Base-by-base conservation (phyloP, 2,888 invertebrate species). In the Watsonalla binaria region DNA sequence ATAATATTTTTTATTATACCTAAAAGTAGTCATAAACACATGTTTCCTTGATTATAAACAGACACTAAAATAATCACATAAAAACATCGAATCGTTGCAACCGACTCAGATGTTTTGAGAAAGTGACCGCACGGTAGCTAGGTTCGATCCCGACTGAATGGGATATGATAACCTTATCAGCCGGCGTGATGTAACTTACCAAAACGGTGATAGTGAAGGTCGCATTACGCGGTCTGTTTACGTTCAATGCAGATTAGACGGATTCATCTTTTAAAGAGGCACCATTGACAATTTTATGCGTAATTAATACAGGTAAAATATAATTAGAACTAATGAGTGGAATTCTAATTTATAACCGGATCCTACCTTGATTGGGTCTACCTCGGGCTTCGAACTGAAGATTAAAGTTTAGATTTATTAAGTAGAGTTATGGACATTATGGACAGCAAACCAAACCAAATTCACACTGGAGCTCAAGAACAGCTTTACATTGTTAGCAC, bases 81-180 rank as follows among this genome's bases (percentile, higher is more conserved):
- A 42, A 42, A 42, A 42, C 42, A 11, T 11, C 42, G 11, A 42
- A 11, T 42, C 42, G 42, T 42, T 7, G 11, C 42, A 42, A 42
- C 2, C 7, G 11, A 42, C 42, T 59, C 54, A 52, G 9, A 8
- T 8, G 42, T 11, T 37, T 6, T 6, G 5, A 37, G 8, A 37
- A 37, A 7, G 8, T 37, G 7, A 5, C 42, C 5, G 11, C 42
- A 11, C 42, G 42, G 42, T 11, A 42, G 42, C 11, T 8, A 69
- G 61, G 61, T 58, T 59, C 74, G 78, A 75, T 79, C 79, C 74
- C 56, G 56, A 64, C 68, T 70, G 68, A 72, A 74, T 74, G 77
- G 73, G 78, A 70, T 66, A 54, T 69, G 81, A 82, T 81, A 82
- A 76, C 63, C 59, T 70, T 51, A 47, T 34, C 48, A 24, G 39